A percentile compares a stretch with the other conserved stretches of the same genome.
These are phyloP conservation scores for Elachura formosa DNA, from an alignment of 2,113 vertebrate genomes.

Conservation along the genomic window DNA sequence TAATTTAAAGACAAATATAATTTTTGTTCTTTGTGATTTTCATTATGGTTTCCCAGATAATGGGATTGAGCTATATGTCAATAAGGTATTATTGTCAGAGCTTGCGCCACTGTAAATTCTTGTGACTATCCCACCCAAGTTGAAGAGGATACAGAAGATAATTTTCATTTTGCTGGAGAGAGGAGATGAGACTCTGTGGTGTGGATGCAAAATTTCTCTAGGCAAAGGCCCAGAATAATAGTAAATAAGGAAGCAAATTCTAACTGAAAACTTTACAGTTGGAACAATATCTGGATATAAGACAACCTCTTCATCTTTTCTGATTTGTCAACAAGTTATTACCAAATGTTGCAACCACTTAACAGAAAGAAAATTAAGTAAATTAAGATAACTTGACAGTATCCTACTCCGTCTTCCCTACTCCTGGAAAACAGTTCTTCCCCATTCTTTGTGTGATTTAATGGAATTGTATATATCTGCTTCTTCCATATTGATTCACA, in stretches of 20 bases:
- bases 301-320: background rate
- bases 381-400: background rate
- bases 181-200: background rate
- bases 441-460: background rate
- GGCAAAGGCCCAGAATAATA: background rate
- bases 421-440: background rate
- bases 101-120: background rate
- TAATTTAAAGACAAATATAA: background rate
- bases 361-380: background rate
- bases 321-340: background rate
- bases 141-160: background rate
- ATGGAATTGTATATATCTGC: background rate
- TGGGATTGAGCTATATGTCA: background rate
- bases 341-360: background rate
- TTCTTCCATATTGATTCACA: background rate
- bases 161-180: background rate
- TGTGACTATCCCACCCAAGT: background rate
- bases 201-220: background rate
- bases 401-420: background rate
- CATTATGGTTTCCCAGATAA: background rate
- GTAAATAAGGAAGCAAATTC: background rate
- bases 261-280: background rate
- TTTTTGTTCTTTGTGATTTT: background rate
- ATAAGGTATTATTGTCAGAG: background rate
- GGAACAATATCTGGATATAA: background rate